Evolutionary conservation across 2,113 vertebrate genomes (phyloP).

Genomic region (Tenrec ecaudatus): DNA sequence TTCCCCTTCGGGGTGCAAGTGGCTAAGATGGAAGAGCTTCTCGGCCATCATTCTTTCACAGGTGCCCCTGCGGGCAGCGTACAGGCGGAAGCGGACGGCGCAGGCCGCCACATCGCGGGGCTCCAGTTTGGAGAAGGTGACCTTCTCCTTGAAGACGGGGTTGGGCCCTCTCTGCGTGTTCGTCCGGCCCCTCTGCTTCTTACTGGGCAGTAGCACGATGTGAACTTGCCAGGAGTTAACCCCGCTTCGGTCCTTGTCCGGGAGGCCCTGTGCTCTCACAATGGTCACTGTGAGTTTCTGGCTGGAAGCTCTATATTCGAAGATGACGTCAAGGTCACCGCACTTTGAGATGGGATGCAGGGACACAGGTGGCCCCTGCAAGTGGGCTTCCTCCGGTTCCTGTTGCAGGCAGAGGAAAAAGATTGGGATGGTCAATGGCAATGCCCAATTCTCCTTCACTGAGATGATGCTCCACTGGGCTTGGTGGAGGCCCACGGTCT

Average conservation of each 20-base stretch:
- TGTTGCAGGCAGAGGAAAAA: slow-evolving; percentile 75
- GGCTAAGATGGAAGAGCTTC: slow-evolving; percentile 90
- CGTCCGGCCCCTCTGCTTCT: slow-evolving; percentile 94
- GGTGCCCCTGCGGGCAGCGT: slow-evolving; percentile 92
- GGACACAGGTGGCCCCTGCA: slow-evolving; percentile 67
- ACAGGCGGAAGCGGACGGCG: slow-evolving; percentile 94
- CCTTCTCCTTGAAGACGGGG: slow-evolving; percentile 93
- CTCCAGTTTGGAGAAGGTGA: slow-evolving; percentile 92
- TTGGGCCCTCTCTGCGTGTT: slow-evolving; percentile 90
- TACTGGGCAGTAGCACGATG: slow-evolving; percentile 93
- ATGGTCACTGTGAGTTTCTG: slow-evolving; percentile 93
- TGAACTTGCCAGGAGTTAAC: slow-evolving; percentile 96
- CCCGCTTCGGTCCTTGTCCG: slow-evolving; percentile 94
- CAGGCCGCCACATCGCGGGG: slow-evolving; percentile 87
- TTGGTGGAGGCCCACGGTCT: neutral
- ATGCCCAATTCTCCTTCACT: neutral
- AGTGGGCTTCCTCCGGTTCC: slow-evolving; percentile 83
- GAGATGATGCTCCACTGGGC: neutral
- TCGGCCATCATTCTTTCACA: slow-evolving; percentile 97
- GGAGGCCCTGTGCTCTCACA: slow-evolving; percentile 91
- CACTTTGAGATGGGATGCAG: slow-evolving; percentile 92
- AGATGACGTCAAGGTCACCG: slow-evolving; percentile 91
- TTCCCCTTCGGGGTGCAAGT: slow-evolving; percentile 85
- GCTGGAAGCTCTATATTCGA: slow-evolving; percentile 89
- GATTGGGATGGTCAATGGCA: slow-evolving; percentile 39